Conservation (phyloP, 2,888 invertebrate genomes). For the Crossocerus cetratus region DNA sequence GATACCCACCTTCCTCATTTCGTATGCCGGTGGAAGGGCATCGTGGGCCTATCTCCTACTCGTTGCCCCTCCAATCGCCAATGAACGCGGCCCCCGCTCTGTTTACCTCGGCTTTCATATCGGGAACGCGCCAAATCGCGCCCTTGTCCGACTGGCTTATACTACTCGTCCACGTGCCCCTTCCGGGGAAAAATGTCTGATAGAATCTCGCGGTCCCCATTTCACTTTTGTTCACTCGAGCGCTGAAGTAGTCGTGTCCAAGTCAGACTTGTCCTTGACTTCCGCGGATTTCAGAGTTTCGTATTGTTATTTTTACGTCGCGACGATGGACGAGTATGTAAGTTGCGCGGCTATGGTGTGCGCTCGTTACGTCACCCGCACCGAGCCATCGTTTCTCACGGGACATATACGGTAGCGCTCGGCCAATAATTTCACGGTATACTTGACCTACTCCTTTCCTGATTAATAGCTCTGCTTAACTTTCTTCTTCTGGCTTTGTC, state of each 20-base stretch:
- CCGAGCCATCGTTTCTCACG: background rate
- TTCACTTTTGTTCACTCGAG: background rate
- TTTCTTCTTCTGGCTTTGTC: too few species aligned
- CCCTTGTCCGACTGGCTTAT: background rate
- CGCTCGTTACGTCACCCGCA: background rate
- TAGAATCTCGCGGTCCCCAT: background rate
- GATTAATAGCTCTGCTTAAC: background rate
- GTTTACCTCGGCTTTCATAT: constrained; percentile 25
- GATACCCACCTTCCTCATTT: constrained; percentile 67
- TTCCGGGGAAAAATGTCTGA: background rate
- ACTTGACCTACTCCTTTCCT: constrained; percentile 1
- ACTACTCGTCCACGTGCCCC: background rate
- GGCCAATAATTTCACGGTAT: constrained; percentile 4
- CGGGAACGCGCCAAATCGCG: background rate
- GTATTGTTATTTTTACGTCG: background rate
- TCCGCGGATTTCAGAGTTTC: background rate
- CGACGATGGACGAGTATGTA: background rate
- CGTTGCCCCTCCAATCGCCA: constrained; percentile 34
- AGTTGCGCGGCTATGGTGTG: background rate
- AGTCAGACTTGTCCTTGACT: constrained; percentile 3
- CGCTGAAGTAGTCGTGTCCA: too few species aligned
- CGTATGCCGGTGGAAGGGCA: constrained; percentile 65
- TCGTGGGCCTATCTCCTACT: constrained; percentile 49
- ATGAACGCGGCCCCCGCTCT: constrained; percentile 10
- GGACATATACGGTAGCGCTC: constrained; percentile 1